Conservation (phyloP, 2,113 vertebrate genomes). For the Variabilichromis moorii region DNA sequence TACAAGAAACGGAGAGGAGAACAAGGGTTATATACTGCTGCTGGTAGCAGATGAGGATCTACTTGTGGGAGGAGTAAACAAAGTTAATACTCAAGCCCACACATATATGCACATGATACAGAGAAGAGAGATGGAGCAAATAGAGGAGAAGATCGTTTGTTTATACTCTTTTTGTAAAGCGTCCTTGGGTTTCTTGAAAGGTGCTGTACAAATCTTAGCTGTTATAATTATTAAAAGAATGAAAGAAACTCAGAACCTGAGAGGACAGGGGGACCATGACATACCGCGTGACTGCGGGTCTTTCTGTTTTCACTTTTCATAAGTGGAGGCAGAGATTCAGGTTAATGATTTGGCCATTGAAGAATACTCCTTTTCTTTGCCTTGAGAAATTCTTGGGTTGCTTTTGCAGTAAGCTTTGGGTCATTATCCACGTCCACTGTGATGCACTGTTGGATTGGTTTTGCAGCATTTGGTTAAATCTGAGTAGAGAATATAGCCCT, state of each 20-base stretch:
- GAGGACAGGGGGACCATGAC: not conserved
- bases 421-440: not conserved
- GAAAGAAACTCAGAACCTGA: not conserved
- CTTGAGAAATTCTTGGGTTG: not conserved
- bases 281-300: not conserved
- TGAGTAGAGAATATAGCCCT: not conserved
- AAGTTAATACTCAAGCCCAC: not conserved
- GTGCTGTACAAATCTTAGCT: not conserved
- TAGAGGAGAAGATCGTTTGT: not conserved
- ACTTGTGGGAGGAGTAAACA: not conserved
- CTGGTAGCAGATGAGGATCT: not conserved
- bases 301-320: not conserved
- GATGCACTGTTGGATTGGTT: not conserved
- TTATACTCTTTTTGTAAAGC: not conserved
- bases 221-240: not conserved
- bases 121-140: not conserved
- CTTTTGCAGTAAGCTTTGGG: not conserved
- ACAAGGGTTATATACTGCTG: not conserved
- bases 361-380: not conserved
- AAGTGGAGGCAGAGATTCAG: not conserved
- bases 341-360: not conserved
- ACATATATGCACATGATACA: not conserved
- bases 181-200: not conserved
- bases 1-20: not conserved
- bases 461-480: not conserved